phyloP scores from a whole-genome alignment of 1,140 invertebrate genomes.

The Sarcophaga peregrina region DNA sequence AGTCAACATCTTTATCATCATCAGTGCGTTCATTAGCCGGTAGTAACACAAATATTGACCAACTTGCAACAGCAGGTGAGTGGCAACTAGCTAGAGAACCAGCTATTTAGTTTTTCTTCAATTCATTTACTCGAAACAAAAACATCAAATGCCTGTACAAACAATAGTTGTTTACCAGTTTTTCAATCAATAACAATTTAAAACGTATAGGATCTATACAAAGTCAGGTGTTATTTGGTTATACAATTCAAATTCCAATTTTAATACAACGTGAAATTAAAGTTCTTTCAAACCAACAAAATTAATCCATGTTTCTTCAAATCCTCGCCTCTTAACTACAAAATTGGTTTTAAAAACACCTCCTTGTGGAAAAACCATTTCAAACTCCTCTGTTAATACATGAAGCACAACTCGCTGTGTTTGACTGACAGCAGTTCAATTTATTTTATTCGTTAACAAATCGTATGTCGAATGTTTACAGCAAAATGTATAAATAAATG shows the following conservation, averaged over 20 bases:
- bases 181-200: neutral
- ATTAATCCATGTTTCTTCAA: no score
- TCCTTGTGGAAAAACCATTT: no score
- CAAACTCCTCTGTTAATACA: no score
- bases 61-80: conserved; percentile 31
- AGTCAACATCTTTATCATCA: conserved; percentile 31
- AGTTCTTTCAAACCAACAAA: no score
- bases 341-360: no score
- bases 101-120: neutral
- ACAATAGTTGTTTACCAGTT: conserved; percentile 15
- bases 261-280: no score
- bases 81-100: conserved; percentile 2
- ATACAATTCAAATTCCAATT: no score
- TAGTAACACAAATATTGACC: conserved; percentile 36
- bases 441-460: conserved; percentile 11
- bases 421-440: neutral
- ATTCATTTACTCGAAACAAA: neutral
- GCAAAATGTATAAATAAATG: neutral
- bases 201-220: neutral
- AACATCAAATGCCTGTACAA: neutral
- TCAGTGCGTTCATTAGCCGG: conserved; percentile 37
- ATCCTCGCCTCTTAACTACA: no score
- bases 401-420: no score
- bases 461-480: neutral
- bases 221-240: neutral